phyloP scores from a whole-genome alignment of 2,888 invertebrate species.

The Lycocerus yunnanus region DNA sequence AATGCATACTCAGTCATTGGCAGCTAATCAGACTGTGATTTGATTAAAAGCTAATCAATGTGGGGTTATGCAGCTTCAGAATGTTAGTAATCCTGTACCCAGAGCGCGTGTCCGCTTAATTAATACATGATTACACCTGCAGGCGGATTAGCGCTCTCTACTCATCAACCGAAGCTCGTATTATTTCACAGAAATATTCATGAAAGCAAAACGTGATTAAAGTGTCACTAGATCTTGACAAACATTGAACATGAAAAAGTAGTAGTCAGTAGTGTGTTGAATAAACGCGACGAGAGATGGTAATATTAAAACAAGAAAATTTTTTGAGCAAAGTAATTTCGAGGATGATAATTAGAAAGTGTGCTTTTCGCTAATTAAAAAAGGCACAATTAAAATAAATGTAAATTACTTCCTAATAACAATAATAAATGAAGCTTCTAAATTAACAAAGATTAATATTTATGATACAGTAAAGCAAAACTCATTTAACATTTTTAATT shows the following conservation, averaged over 20 bases:
- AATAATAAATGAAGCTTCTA: neutral
- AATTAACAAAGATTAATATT: conserved; percentile 3
- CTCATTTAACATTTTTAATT: conserved; percentile 5
- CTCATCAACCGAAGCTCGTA: conserved; percentile 27
- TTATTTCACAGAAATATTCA: conserved; percentile 28
- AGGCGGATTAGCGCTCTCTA: conserved; percentile 39
- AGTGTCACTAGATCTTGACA: conserved; percentile 11
- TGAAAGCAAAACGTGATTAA: conserved; percentile 26
- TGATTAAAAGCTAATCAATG: conserved; percentile 49
- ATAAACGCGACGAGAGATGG: neutral
- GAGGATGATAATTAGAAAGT: neutral
- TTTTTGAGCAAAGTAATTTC: neutral
- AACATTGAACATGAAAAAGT: neutral
- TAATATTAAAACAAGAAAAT: neutral
- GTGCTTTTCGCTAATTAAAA: neutral
- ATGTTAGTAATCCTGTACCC: conserved; percentile 44
- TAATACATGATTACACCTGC: conserved; percentile 51
- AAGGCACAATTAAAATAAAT: neutral
- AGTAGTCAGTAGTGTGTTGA: neutral
- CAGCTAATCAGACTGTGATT: conserved; percentile 42
- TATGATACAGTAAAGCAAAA: neutral
- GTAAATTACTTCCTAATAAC: neutral
- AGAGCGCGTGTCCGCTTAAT: conserved; percentile 48
- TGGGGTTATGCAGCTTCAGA: conserved; percentile 41
- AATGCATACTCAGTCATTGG: conserved; percentile 20